A percentile compares a stretch with the other conserved stretches of the same genome.
phyloP scores from a whole-genome alignment of 2,888 invertebrate species.

The Adineta ricciae region DNA sequence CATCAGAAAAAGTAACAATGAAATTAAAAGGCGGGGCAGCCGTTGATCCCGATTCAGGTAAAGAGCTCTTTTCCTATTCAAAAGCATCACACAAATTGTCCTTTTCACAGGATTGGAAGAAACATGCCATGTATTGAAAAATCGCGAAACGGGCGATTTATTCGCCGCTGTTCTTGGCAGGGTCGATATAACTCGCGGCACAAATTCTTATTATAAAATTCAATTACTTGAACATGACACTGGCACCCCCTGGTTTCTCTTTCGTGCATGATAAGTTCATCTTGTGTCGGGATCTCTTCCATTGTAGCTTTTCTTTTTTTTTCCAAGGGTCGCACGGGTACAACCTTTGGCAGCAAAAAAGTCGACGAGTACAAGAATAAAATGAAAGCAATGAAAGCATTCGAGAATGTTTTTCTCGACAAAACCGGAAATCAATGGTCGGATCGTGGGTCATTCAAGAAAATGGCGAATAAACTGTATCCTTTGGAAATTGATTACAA shows the following conservation, averaged over 20 bases:
- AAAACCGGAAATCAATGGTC: conserved; percentile 75
- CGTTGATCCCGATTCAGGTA: conserved; percentile 75
- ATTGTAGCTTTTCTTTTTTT: neutral
- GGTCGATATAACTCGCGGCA: conserved; percentile 73
- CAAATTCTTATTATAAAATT: conserved; percentile 86
- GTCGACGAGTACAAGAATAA: conserved; percentile 42
- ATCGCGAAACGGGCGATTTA: conserved; percentile 46
- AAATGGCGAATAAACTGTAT: conserved; percentile 64
- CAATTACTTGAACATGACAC: conserved; percentile 72
- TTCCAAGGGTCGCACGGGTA: conserved; percentile 82
- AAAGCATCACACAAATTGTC: no score
- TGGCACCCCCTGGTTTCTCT: conserved; percentile 53
- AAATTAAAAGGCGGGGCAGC: conserved; percentile 74
- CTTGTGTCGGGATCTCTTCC: neutral
- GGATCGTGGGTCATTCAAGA: conserved; percentile 59
- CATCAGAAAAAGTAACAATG: conserved; percentile 50
- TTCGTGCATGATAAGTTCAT: neutral
- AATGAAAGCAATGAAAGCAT: conserved; percentile 52
- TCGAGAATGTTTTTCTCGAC: conserved; percentile 61
- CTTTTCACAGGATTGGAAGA: conserved; percentile 57
- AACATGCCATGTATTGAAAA: conserved; percentile 63
- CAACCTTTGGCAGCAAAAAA: conserved; percentile 65
- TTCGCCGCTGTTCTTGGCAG: conserved; percentile 69
- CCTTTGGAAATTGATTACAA: conserved; percentile 79
- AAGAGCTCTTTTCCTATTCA: neutral